Base-by-base conservation (phyloP, 2,797 vertebrate genomes). In the Chelon auratus region DNA sequence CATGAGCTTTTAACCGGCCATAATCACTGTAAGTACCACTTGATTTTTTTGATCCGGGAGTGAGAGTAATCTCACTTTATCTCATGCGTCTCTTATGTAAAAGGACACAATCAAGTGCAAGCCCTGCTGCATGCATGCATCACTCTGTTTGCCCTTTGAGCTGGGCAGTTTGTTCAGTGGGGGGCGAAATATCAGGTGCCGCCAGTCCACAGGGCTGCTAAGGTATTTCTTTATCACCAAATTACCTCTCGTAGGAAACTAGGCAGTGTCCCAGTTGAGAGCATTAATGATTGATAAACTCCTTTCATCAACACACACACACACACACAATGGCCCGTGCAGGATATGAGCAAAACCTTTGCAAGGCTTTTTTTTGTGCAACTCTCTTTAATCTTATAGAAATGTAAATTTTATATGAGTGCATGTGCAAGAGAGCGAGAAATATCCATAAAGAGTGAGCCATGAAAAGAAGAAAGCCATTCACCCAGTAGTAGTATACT, bases 281-380 rank as follows among this genome's bases (percentile, higher is more conserved):
- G 20, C 75, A 91, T 92, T 75, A 93, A 93, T 93, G 86, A 92
- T 92, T 93, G 67, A 92, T 92, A 62, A 85, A 83, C 73, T 70
- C 42, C 40, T 79, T 81, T 84, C 61, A 72, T 64, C 30, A 42
- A 33, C 43, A 48, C 15, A 30, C 26, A 33, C 13, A 54, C 26
- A 62, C 26, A 54, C 24, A 54, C 26, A 64, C 67, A 66, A 53
- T 26, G 59, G 17, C 58, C 52, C 45, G 59, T 18, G 43, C n/a
- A 47, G 37, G 11, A 7, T 36, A 26, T 55, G 11, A 74, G 36
- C 9, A 45, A 15, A 73, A 70, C 48, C 43, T 59, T 10, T 47
- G 11, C 10, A 15, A 56, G 42, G 15, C 37, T 64, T 43, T 67
- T 67, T 62, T 50, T 15, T 9, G 3, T 60, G n/a, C 15, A 10